Evolutionary conservation across 2,888 invertebrate species (phyloP), one percentile per base, ranked within the genome.

Genomic region (Cephus sareptanus): DNA sequence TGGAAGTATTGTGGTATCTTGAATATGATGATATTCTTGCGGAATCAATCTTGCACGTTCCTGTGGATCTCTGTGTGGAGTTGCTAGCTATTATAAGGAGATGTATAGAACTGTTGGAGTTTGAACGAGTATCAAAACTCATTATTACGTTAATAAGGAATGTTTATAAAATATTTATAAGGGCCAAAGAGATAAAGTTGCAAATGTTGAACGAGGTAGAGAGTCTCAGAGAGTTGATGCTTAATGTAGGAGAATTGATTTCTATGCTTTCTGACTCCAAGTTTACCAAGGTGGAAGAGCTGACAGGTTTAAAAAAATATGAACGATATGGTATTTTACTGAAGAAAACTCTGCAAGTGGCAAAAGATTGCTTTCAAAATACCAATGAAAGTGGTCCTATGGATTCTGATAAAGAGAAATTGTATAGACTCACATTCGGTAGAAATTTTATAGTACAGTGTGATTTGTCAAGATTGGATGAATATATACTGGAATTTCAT

Each of bases 31-130:
- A 84, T 11, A 81, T 91, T 37, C 73, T 91, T 30, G 81, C 83
- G 0, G 87, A 88, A 79, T 89, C 88, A 1, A 71, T 91, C 1
- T 78, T 89, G 0, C 81, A 89, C 37, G 33, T 88, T 23, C 91
- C 91, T 1, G 76, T 91, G 12, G 90, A 91, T 79, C 80, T 91
- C 11, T 86, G 83, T 11, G 80, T 83, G 1, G 90, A 91, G 56
- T 79, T 91, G 40, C 35, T 90, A 4, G 84, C 86, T 69, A 81
- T 84, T 69, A 23, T 82, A 1, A 84, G 83, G 69, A 86, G 85
- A 68, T 89, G 85, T 76, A 56, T 89, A 6, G 79, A 83, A 12
- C 78, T 86, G 11, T 77, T 90, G 31, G 82, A 88, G 33, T 86
- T 87, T 78, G 71, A 83, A 13, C 84, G 89, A 13, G 86, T 82